Base-by-base conservation (phyloP, 2,113 vertebrate species). In the Strix uralensis region DNA sequence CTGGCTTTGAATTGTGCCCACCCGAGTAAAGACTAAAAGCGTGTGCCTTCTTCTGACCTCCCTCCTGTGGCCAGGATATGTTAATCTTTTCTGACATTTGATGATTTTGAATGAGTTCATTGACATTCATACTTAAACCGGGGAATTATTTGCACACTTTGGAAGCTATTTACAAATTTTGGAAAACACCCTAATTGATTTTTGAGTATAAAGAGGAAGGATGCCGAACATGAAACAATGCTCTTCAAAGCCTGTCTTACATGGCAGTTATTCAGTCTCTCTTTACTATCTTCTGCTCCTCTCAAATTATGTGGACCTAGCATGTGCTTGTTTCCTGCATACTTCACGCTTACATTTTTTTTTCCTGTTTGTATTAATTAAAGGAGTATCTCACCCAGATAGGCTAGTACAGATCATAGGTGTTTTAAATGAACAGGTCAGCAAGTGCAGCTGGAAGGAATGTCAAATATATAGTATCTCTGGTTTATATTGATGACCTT, bases 401-500 rank as follows among this genome's bases (percentile, higher is more conserved):
- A 92, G 92, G 49, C 87, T 90, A 58, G 62, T 59, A 86, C 84
- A 94, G 67, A 81, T 97, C 55, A 73, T 27, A 96, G 90, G 82
- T 96, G 95, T 23, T 73, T 95, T 27, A 95, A 84, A 94, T n/a
- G 71, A 93, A 32, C 59, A 63, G 79, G 82, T 95, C 85, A 97
- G 88, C 79, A 84, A 91, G 78, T 90, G 75, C 78, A 92, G 93
- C 91, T 73, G 95, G 69, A 73, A 91, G 91, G 95, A 94, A 92
- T 79, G 96, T 97, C 87, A 94, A 67, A 84, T 92, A 73, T 66
- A 91, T 79, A 93, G 77, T 70, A 34, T 62, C 87, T 92, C 54
- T 96, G 91, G 92, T 97, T 97, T 97, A 92, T 95, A 96, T 85
- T 95, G 93, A 94, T 96, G 90, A 97, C 93, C 96, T 97, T 96